Conservation (phyloP, 2,888 invertebrate genomes). For the Piscicola geometra region DNA sequence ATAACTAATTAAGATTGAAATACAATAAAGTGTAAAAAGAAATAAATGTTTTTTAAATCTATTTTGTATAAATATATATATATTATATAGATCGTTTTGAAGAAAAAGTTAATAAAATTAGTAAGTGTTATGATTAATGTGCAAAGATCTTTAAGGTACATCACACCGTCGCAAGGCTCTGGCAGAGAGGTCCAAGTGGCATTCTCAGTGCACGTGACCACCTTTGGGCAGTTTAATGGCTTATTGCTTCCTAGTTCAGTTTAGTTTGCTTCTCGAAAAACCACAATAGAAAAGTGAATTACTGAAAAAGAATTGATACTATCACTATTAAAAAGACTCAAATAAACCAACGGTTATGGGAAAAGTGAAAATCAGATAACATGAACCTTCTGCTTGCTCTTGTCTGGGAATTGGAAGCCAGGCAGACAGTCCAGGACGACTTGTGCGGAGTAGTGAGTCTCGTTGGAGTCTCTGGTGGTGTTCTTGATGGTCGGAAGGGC, state of each 20-base stretch:
- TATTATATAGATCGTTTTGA: too few relatives aligned
- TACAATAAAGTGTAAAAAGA: not conserved
- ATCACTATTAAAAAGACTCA: too few relatives aligned
- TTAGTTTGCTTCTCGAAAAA: too few relatives aligned
- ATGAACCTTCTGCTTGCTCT: constrained; percentile 9
- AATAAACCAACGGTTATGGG: too few relatives aligned
- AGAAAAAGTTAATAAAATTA: not conserved
- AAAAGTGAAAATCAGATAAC: too few relatives aligned
- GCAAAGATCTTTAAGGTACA: not conserved
- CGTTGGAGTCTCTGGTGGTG: constrained; percentile 40
- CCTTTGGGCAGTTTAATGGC: constrained; percentile 16
- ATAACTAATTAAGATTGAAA: not conserved
- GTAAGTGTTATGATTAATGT: constrained; percentile 14
- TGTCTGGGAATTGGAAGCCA: constrained; percentile 43
- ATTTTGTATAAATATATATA: too few relatives aligned
- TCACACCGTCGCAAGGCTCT: constrained; percentile 40
- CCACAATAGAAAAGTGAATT: too few relatives aligned
- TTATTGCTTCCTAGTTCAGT: too few relatives aligned
- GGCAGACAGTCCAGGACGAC: constrained; percentile 39
- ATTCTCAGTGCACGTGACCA: constrained; percentile 39
- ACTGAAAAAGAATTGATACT: too few relatives aligned
- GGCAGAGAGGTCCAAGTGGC: constrained; percentile 42
- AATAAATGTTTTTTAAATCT: too few relatives aligned
- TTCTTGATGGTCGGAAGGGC: constrained; percentile 39
- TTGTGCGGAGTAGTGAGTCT: constrained; percentile 36